These are phyloP conservation scores for Cavia porcellus DNA, from an alignment of 2,113 vertebrate species.

Conservation along the genomic window DNA sequence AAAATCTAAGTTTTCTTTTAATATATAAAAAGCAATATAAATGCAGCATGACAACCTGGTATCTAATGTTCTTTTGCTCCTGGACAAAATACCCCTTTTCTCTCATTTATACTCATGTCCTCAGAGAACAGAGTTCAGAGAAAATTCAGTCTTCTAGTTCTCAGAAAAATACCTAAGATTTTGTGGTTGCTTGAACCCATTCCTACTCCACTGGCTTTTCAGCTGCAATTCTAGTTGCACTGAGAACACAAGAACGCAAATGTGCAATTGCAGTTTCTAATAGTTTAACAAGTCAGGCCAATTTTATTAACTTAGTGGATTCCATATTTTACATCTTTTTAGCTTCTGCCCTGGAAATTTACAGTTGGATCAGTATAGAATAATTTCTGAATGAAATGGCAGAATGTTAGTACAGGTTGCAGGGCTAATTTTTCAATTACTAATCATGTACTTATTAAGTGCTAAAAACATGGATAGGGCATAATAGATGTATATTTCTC, in stretches of 20 bases:
- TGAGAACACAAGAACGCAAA: constrained; percentile 60
- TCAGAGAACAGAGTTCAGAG: constrained; percentile 41
- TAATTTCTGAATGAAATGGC: constrained; percentile 21
- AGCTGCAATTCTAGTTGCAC: constrained; percentile 62
- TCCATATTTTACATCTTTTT: background rate
- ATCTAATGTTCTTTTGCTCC: constrained; percentile 48
- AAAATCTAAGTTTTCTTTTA: background rate
- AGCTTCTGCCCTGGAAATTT: constrained; percentile 23
- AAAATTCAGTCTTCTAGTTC: constrained; percentile 64
- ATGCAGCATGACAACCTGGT: background rate
- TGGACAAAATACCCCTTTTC: constrained; percentile 58
- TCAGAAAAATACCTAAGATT: constrained; percentile 49
- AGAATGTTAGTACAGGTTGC: constrained; percentile 19
- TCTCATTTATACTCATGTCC: constrained; percentile 17
- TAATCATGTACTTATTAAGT: constrained; percentile 38
- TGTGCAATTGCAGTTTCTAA: background rate
- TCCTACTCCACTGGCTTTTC: background rate
- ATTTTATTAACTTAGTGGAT: constrained; percentile 42
- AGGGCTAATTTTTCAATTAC: constrained; percentile 54
- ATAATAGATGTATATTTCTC: constrained; percentile 50
- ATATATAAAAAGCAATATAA: background rate
- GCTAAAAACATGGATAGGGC: background rate
- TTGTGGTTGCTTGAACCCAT: background rate
- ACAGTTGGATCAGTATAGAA: constrained; percentile 27
- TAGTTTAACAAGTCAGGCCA: constrained; percentile 35